Evolutionary conservation across 1,140 invertebrate species (phyloP), one percentile per base, ranked within the genome.

Genomic region (Saccostrea echinata): DNA sequence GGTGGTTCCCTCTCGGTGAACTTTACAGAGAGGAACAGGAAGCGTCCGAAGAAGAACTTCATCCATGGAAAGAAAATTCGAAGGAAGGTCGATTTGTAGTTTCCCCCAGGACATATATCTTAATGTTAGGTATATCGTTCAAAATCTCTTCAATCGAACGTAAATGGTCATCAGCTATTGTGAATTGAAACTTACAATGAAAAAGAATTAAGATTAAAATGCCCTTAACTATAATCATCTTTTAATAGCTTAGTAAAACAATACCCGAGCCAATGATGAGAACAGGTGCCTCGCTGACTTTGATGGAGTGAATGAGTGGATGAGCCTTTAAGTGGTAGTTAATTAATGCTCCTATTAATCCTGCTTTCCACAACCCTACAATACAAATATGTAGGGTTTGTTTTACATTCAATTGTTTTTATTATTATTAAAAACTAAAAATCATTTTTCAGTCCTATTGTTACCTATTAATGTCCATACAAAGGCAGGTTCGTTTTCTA

Each of bases 391-490:
- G n/a, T n/a, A n/a, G n/a, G n/a, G n/a, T n/a, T n/a, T n/a, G n/a
- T n/a, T n/a, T n/a, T n/a, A n/a, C n/a, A n/a, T n/a, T n/a, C n/a
- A n/a, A n/a, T n/a, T n/a, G n/a, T n/a, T n/a, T n/a, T n/a, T n/a
- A n/a, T n/a, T n/a, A n/a, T n/a, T n/a, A n/a, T n/a, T n/a, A 13
- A 1, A 9, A 55, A 0, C 11, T 16, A 55, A 16, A 1, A 55
- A 16, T 55, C 18, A 11, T 11, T 55, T 13, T 16, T n/a, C 53
- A 55, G 1, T 55, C 18, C 18, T 0, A 13, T 35, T 81, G 30
- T 88, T 86, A 91, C 92, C 92, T 43, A 92, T 30, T 64, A 90
- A 91, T 27, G 90, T 90, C 91, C 91, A 92, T 2, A 92, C 61
- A 61, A 92, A 92, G 1, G 85, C 90, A 21, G 92, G 89, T 88